A percentile compares a stretch with the other conserved stretches of the same genome.
phyloP scores from a whole-genome alignment of 2,113 vertebrate genomes.

The Varanus salvator region DNA sequence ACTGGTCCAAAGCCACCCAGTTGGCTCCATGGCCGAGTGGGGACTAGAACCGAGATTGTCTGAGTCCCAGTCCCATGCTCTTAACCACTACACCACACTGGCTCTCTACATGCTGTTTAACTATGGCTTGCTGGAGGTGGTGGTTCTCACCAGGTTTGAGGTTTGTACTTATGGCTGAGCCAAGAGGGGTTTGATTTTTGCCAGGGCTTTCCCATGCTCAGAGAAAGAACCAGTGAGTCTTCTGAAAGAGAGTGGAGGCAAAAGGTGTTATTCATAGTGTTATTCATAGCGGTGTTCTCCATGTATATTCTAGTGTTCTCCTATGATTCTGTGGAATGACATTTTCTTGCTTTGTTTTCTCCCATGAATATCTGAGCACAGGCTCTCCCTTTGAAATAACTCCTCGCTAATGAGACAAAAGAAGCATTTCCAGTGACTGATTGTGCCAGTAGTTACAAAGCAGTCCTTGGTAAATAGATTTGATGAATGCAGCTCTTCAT shows the following conservation, averaged over 20 bases:
- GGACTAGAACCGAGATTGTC: too few relatives aligned
- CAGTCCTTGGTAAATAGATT: slow-evolving; percentile 67
- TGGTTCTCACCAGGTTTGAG: background rate
- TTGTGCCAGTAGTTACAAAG: slow-evolving; percentile 42
- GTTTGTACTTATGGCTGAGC: background rate
- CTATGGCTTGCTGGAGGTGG: background rate
- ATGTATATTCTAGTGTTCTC: background rate
- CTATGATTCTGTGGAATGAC: background rate
- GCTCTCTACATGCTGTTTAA: too few relatives aligned
- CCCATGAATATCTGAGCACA: background rate
- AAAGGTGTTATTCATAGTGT: background rate
- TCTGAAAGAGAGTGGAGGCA: background rate
- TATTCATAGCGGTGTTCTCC: background rate
- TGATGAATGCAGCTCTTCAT: slow-evolving; percentile 42
- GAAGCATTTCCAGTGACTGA: slow-evolving; percentile 57
- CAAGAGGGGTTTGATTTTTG: background rate
- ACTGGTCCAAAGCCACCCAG: too few relatives aligned
- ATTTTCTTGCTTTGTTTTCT: background rate
- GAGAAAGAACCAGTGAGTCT: background rate
- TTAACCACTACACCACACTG: too few relatives aligned
- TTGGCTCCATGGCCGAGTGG: too few relatives aligned
- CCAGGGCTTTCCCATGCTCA: background rate
- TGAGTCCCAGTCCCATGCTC: too few relatives aligned
- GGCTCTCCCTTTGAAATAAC: slow-evolving; percentile 31
- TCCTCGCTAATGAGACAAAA: slow-evolving; percentile 10